Conservation (phyloP, 2,888 invertebrate genomes). For the Limnephilus lunatus region DNA sequence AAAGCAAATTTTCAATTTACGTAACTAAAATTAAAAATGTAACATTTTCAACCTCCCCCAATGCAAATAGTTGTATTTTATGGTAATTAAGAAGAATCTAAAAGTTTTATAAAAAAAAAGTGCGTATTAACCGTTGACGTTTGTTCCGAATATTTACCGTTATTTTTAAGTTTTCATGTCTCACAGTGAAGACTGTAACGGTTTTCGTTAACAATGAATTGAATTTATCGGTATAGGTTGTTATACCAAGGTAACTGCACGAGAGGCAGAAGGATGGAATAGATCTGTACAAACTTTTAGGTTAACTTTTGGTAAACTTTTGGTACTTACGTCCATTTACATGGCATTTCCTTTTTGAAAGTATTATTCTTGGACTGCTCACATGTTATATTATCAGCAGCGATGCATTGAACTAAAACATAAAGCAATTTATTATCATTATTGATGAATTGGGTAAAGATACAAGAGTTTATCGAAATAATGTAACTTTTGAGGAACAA, state of each 20-base stretch:
- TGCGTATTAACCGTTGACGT: too few species aligned
- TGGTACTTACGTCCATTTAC: conserved; percentile 95
- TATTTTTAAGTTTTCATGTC: neutral
- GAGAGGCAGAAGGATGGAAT: neutral
- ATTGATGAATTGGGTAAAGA: neutral
- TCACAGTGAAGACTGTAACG: neutral
- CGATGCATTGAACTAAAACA: conserved; percentile 86
- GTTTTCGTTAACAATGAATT: neutral
- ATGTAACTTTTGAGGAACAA: conserved; percentile 64
- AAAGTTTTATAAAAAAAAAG: too few species aligned
- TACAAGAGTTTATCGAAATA: conserved; percentile 1
- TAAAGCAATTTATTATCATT: conserved; percentile 14
- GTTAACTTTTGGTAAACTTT: neutral
- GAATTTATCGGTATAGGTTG: neutral
- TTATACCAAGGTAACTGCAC: neutral
- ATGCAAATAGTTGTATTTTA: too few species aligned
- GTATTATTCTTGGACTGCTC: conserved; percentile 86
- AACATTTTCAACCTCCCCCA: too few species aligned
- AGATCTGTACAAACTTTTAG: neutral
- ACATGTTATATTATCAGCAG: conserved; percentile 90
- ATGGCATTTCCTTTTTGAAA: conserved; percentile 89
- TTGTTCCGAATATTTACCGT: too few species aligned
- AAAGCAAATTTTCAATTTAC: too few species aligned
- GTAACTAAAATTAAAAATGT: too few species aligned
- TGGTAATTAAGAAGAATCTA: too few species aligned